Base-by-base conservation (phyloP, 2,888 invertebrate species). In the Thyatira batis region DNA sequence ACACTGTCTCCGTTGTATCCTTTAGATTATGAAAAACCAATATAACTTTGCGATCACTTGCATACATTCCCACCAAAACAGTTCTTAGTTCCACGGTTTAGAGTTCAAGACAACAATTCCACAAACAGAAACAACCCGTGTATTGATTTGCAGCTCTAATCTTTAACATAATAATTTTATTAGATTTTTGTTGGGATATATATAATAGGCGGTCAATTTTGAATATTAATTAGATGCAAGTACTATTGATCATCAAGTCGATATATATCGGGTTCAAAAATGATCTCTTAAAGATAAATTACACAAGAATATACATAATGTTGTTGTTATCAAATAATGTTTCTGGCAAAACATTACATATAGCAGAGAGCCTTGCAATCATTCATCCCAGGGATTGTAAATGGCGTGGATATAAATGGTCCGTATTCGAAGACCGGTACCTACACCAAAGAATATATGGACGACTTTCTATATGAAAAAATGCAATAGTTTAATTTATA, bases 1-100 rank as follows among this genome's bases (percentile, higher is more conserved):
- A 83, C 84, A 81, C 81, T 82, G 88, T 86, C 82, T 87, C 84
- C 78, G 83, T 71, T 71, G 77, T 83, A 84, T 86, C 87, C 88
- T 87, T 84, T 81, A 77, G 80, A 78, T 83, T 81, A 77, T 77
- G 73, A 77, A 79, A 65, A 78, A 76, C 70, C 71, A 75, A 73
- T 69, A 71, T 66, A 74, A 63, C 56, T 71, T 54, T 60, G 56
- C 59, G 63, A 56, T 66, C 60, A 62, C 63, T 69, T 52, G 60
- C 65, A 63, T 60, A 66, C 44, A 58, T 61, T 56, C 57, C 61
- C 58, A 63, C 60, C 25, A 61, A 57, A 61, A 66, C 57, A 65
- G 61, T 53, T 63, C 69, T 69, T 78, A 71, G 61, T 70, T 50
- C 55, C 27, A 50, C 46, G 61, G 39, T 27, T 57, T 56, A 68